These are phyloP conservation scores for Hiodon tergisus DNA, from an alignment of 2,113 vertebrate genomes.

Conservation along the genomic window DNA sequence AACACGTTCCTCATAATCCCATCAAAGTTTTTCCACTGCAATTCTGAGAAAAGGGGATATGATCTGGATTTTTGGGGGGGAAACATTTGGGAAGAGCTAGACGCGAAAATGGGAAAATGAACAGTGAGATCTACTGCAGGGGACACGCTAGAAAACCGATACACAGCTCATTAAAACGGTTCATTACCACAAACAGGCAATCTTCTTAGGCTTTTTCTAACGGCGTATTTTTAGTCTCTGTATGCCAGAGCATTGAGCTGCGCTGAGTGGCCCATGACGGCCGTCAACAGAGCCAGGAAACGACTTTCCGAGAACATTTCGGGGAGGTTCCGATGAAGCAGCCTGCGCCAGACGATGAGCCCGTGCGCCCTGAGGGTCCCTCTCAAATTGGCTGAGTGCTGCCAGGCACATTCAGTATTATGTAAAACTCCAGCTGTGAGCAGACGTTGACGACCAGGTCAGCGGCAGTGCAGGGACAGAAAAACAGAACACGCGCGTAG, in stretches of 20 bases:
- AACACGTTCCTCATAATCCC: neutral
- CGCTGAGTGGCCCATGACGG: too few relatives aligned
- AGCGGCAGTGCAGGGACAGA: neutral
- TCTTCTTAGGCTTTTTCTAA: neutral
- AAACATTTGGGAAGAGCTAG: neutral
- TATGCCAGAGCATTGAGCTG: neutral
- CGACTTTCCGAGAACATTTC: too few relatives aligned
- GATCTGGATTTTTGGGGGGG: too few relatives aligned
- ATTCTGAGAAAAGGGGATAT: too few relatives aligned
- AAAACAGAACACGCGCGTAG: neutral
- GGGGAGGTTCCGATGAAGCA: neutral
- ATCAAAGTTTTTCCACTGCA: neutral
- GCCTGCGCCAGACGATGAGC: neutral
- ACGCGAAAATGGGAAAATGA: neutral
- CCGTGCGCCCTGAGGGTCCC: slow-evolving; percentile 12
- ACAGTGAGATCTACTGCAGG: too few relatives aligned
- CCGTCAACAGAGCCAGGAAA: too few relatives aligned
- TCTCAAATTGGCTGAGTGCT: slow-evolving; percentile 12
- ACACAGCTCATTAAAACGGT: neutral
- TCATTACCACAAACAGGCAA: neutral
- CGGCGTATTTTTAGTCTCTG: neutral
- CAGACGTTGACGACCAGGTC: neutral
- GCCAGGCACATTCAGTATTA: neutral
- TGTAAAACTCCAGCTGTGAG: neutral
- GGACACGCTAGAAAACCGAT: neutral